Evolutionary conservation across 2,888 invertebrate species (phyloP).

Genomic region (Mesorhabditis spiculigera): DNA sequence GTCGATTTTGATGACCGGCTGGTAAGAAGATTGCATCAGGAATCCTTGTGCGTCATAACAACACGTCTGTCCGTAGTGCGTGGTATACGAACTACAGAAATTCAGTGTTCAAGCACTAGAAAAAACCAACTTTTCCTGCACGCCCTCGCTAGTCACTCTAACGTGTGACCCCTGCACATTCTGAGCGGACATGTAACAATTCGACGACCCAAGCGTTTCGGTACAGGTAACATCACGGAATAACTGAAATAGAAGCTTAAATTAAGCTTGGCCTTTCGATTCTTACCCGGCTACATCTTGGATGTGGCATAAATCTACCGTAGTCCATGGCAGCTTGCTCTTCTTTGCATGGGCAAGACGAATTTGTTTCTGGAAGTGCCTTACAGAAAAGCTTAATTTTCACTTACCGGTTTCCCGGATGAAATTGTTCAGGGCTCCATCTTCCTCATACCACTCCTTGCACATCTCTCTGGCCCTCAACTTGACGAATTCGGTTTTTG

Average conservation of each 20-base stretch:
- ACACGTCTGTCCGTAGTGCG: conserved; percentile 79
- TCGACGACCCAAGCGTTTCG: conserved; percentile 82
- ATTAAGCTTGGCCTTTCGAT: neutral
- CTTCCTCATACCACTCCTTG: conserved; percentile 44
- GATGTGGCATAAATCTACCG: conserved; percentile 79
- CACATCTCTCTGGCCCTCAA: conserved; percentile 37
- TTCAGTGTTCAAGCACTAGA: neutral
- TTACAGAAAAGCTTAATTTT: too few relatives aligned
- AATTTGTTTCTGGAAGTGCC: conserved; percentile 40
- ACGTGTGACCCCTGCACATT: conserved; percentile 42
- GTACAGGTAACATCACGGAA: conserved; percentile 66
- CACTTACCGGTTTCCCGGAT: conserved; percentile 34
- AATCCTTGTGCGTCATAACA: conserved; percentile 88
- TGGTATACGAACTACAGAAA: conserved; percentile 36
- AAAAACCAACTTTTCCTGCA: conserved; percentile 1
- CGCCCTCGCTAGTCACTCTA: neutral
- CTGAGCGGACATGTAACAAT: conserved; percentile 68
- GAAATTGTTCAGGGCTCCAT: conserved; percentile 46
- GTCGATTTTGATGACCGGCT: conserved; percentile 65
- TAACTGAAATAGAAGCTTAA: conserved; percentile 18
- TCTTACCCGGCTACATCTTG: conserved; percentile 35
- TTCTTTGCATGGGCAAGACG: conserved; percentile 73
- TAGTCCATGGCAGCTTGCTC: conserved; percentile 85
- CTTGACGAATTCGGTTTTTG: conserved; percentile 16
- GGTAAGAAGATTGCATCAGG: conserved; percentile 88